A percentile compares a stretch with the other conserved stretches of the same genome.
Evolutionary conservation across 2,113 vertebrate genomes (phyloP).

Genomic region (Megaceryle torquata): DNA sequence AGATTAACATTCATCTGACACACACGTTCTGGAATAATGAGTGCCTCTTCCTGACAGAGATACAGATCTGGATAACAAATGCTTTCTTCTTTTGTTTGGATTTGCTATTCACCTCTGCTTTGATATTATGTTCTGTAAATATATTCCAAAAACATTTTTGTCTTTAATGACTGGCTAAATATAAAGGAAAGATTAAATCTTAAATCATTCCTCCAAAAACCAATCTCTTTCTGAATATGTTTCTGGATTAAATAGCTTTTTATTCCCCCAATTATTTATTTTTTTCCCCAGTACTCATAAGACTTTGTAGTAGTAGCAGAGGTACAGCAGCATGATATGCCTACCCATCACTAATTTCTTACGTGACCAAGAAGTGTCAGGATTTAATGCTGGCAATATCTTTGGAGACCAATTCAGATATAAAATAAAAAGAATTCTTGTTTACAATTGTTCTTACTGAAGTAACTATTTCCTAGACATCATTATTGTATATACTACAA

Average conservation of each 20-base stretch:
- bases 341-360: conserved; percentile 15
- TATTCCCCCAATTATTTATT: neutral
- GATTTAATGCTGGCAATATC: conserved; percentile 9
- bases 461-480: conserved; percentile 42
- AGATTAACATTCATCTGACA: conserved; percentile 45
- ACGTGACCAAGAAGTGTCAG: neutral
- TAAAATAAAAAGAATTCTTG: conserved; percentile 24
- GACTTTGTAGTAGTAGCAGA: conserved; percentile 11
- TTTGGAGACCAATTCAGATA: conserved; percentile 31
- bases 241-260: conserved; percentile 27
- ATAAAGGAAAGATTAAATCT: neutral
- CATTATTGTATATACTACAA: conserved; percentile 31
- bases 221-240: neutral
- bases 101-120: conserved; percentile 19
- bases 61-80: conserved; percentile 26
- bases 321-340: neutral
- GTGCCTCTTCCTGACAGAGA: neutral
- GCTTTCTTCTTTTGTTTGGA: neutral
- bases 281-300: neutral
- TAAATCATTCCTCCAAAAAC: conserved; percentile 12
- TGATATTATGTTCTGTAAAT: conserved; percentile 31
- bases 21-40: conserved; percentile 27
- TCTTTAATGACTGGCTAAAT: conserved; percentile 23
- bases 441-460: conserved; percentile 16
- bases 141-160: conserved; percentile 9